Base-by-base conservation (phyloP, 2,888 invertebrate genomes). In the Nezara viridula region DNA sequence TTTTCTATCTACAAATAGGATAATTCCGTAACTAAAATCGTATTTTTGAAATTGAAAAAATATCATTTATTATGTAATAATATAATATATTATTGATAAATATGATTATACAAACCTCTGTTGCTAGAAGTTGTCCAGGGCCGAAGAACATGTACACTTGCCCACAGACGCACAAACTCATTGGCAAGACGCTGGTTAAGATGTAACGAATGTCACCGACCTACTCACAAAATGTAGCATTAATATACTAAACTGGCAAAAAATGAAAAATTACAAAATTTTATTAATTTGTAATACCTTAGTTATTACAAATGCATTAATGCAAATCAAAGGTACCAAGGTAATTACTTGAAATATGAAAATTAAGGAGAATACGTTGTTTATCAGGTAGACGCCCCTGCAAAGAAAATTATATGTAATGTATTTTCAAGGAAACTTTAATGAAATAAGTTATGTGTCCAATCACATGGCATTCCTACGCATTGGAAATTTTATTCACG, bases 71-170 rank as follows among this genome's bases (percentile, higher is more conserved):
- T n/a, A n/a, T n/a, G n/a, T n/a, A n/a, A n/a, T n/a, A n/a, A n/a
- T n/a, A n/a, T n/a, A n/a, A n/a, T n/a, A n/a, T n/a, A n/a, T n/a
- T n/a, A n/a, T n/a, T n/a, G n/a, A n/a, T n/a, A n/a, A n/a, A n/a
- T n/a, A n/a, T n/a, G n/a, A n/a, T n/a, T n/a, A n/a, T n/a, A n/a
- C 81, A 12, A 81, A 81, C 81, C 32, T 44, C 81, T 81, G 81
- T n/a, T 2, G 44, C 81, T 81, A 81, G 3, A n/a, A n/a, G 44
- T 47, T 81, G 66, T 1, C 66, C 66, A 73, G 81, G 24, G 14
- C 81, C 81, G 81, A 40, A 81, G 44, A n/a, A 81, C n/a, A 81
- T 44, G n/a, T 81, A 81, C 0, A 81, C 12, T 47, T 81, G 10
- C 14, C 10, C n/a, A n/a, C 24, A 44, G n/a, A 81, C n/a, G n/a